Percentiles rank a stretch among this genome's conserved stretches.
phyloP scores from a whole-genome alignment of 2,797 vertebrate species.

The Smutsia gigantea region DNA sequence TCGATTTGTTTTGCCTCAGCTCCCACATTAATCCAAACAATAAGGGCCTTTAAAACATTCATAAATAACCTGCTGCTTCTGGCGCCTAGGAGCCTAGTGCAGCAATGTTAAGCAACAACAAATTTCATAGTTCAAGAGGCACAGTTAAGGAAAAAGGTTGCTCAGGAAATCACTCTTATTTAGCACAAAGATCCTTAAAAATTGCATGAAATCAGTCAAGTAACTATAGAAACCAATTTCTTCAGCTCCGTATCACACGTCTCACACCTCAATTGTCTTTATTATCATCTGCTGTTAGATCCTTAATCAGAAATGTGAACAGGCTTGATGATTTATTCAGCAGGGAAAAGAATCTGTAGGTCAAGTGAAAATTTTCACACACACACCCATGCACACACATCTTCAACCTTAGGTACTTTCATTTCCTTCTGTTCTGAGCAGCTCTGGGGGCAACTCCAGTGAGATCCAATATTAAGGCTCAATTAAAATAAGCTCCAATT shows the following conservation, averaged over 20 bases:
- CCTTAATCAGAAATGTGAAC: conserved; percentile 92
- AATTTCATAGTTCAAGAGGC: conserved; percentile 91
- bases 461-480: conserved; percentile 99
- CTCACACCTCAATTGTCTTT: conserved; percentile 93
- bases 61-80: conserved; percentile 90
- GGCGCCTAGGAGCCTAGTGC: conserved; percentile 85
- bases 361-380: conserved; percentile 90
- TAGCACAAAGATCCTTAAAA: conserved; percentile 90
- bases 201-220: conserved; percentile 90
- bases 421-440: conserved; percentile 98
- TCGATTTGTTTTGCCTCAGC: conserved; percentile 87
- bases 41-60: conserved; percentile 89
- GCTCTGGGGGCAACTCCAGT: conserved; percentile 97
- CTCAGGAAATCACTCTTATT: conserved; percentile 88
- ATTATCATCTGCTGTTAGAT: conserved; percentile 92
- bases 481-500: conserved; percentile 99
- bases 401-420: conserved; percentile 97
- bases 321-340: conserved; percentile 92
- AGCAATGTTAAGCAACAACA: conserved; percentile 89
- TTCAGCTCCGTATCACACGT: conserved; percentile 90
- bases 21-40: conserved; percentile 89
- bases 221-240: conserved; percentile 93
- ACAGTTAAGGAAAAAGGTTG: conserved; percentile 89
- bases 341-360: conserved; percentile 90
- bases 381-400: conserved; percentile 83